Evolutionary conservation across 30 jellyfish, hydroid and myxozoan genomes (phyloP), one percentile per base, ranked within the genome.

Genomic region (Phacellophora camtschatica): DNA sequence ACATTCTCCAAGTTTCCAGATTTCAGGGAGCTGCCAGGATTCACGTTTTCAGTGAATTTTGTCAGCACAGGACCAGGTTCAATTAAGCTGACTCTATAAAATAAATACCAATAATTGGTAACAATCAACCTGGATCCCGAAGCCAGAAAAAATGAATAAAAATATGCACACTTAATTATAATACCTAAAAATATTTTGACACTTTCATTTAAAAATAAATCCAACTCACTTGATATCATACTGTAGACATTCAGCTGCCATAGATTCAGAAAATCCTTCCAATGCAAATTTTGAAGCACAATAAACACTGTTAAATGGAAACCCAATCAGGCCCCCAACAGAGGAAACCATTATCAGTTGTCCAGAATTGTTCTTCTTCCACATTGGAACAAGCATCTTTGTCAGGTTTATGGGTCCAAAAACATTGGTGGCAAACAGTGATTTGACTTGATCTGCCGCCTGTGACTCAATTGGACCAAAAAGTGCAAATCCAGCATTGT

Each of bases 11-110:
- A 22, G 1, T 54, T 69, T 31, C 48, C 16, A 3, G 48, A 31
- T 30, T 29, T 15, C 5, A 39, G 65, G 25, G 80, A 30, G 66
- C 18, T 80, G 54, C 39, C 62, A 24, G 7, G 25, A 13, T 28
- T 39, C 11, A 62, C 43, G 9, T 33, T 77, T 25, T 77, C 83
- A 7, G 23, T 67, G 53, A 79, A 79, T 33, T 36, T 79, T 23
- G 90, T 61, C 37, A 35, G 28, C 2, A 79, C 90, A 51, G 90
- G 90, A 10, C 90, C 90, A 7, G 90, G 90, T 39, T 79, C 90
- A 6, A 79, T 79, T 23, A 79, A 51, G 61, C 83, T 61, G 2
- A 79, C 90, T 77, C 90, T 79, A 54, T 15, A 53, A 39, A 2
- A 8, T 20, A 68, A 68, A 13, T 19, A n/a, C n/a, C n/a, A n/a